These are phyloP conservation scores for Nasua narica DNA, from an alignment of 2,797 vertebrate species.

Conservation along the genomic window DNA sequence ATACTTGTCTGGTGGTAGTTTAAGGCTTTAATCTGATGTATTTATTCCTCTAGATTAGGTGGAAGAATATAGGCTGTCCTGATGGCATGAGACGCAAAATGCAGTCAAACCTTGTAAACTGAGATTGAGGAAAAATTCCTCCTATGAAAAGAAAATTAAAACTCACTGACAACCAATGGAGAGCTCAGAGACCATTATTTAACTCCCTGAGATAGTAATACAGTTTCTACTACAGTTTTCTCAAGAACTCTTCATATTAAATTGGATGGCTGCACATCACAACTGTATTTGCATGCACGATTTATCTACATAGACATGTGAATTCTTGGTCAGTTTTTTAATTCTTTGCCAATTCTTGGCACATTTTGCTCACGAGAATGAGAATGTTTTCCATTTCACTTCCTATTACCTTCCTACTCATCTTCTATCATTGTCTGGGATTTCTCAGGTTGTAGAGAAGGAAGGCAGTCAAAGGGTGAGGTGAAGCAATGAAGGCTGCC, in stretches of 20 bases:
- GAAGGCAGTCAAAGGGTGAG: not conserved
- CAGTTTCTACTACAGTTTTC: not conserved
- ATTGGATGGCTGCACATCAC: not conserved
- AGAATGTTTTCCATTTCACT: not conserved
- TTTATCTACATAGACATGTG: not conserved
- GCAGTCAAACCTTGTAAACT: not conserved
- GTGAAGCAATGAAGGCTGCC: not conserved
- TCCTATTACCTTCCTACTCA: not conserved
- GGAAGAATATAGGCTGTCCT: not conserved
- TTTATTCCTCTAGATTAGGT: conserved; percentile 28
- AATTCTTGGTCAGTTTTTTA: not conserved
- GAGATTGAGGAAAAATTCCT: not conserved
- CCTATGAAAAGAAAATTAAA: conserved; percentile 38
- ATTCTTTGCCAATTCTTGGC: not conserved
- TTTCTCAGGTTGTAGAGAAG: not conserved
- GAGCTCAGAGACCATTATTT: conserved; percentile 5
- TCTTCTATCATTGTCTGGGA: not conserved
- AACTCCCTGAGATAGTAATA: conserved; percentile 18
- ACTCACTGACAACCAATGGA: not conserved
- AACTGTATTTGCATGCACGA: not conserved
- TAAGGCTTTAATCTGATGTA: not conserved
- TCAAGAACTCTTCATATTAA: conserved; percentile 30
- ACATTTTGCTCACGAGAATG: conserved; percentile 10
- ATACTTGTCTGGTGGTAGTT: not conserved
- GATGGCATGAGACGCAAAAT: conserved; percentile 22